These are phyloP conservation scores for Oncorhynchus kisutch DNA, from an alignment of 2,113 vertebrate genomes.

Conservation along the genomic window DNA sequence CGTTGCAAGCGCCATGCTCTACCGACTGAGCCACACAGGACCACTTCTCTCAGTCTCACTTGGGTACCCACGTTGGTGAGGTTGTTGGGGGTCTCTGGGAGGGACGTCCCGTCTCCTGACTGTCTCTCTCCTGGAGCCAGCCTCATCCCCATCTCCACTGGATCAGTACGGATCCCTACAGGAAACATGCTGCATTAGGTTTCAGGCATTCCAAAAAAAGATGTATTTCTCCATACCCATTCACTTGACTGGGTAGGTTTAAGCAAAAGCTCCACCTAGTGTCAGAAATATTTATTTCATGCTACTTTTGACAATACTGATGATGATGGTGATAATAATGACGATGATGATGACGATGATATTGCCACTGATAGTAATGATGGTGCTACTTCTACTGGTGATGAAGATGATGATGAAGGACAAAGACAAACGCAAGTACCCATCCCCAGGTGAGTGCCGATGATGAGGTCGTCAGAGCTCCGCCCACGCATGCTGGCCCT, in stretches of 20 bases:
- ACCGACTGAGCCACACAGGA: too few relatives aligned
- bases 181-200: too few relatives aligned
- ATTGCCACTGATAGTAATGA: too few relatives aligned
- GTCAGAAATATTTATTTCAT: too few relatives aligned
- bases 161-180: conserved; percentile 80
- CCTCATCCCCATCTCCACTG: conserved; percentile 63
- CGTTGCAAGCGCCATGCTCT: too few relatives aligned
- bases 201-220: too few relatives aligned
- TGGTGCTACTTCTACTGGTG: too few relatives aligned
- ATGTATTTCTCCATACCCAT: too few relatives aligned
- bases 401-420: conserved; percentile 43
- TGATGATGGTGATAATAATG: neutral
- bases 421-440: conserved; percentile 25
- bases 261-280: conserved; percentile 41
- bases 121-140: conserved; percentile 87
- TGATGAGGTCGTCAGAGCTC: conserved; percentile 79
- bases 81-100: conserved; percentile 90
- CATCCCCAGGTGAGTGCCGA: conserved; percentile 78
- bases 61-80: conserved; percentile 86
- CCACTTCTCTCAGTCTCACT: neutral
- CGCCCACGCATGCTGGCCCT: conserved; percentile 74
- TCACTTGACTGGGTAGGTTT: too few relatives aligned
- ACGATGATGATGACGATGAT: conserved; percentile 43
- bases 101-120: conserved; percentile 95
- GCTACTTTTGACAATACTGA: too few relatives aligned